Percentiles rank a stretch among this genome's conserved stretches.
Evolutionary conservation across 2,113 vertebrate genomes (phyloP).

Genomic region (Tor tambroides): DNA sequence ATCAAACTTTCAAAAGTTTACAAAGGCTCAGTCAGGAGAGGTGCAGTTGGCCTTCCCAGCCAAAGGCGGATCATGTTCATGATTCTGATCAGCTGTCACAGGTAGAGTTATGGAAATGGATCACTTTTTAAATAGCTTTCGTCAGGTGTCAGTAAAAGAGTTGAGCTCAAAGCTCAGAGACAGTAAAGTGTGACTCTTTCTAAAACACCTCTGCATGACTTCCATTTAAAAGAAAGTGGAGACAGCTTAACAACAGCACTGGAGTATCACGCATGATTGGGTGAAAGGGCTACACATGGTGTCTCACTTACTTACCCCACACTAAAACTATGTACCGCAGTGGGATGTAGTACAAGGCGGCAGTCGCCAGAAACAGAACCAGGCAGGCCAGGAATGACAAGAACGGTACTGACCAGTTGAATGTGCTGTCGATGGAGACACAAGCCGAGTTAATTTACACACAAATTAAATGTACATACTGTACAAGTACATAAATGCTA

Average conservation of each 20-base stretch:
- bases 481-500: not conserved
- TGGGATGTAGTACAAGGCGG: conserved; percentile 84
- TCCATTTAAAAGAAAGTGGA: conserved; percentile 37
- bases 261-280: conserved; percentile 21
- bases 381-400: conserved; percentile 85
- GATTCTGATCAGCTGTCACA: conserved; percentile 51
- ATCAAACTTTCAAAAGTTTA: not conserved
- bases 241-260: conserved; percentile 33
- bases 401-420: conserved; percentile 97
- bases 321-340: conserved; percentile 91
- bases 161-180: conserved; percentile 44
- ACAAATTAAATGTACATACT: not conserved
- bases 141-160: conserved; percentile 50
- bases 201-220: conserved; percentile 27
- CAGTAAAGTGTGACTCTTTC: conserved; percentile 39
- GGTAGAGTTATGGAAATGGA: conserved; percentile 45
- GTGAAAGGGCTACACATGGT: conserved; percentile 44
- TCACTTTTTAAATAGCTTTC: conserved; percentile 48
- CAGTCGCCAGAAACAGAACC: conserved; percentile 78
- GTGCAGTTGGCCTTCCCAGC: not conserved
- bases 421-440: conserved; percentile 78
- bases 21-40: conserved; percentile 21
- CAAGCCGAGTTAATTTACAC: conserved; percentile 11
- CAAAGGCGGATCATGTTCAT: conserved; percentile 47
- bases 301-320: conserved; percentile 86